Conservation (phyloP, 2,113 vertebrate species). For the Xenotilapia leptura region DNA sequence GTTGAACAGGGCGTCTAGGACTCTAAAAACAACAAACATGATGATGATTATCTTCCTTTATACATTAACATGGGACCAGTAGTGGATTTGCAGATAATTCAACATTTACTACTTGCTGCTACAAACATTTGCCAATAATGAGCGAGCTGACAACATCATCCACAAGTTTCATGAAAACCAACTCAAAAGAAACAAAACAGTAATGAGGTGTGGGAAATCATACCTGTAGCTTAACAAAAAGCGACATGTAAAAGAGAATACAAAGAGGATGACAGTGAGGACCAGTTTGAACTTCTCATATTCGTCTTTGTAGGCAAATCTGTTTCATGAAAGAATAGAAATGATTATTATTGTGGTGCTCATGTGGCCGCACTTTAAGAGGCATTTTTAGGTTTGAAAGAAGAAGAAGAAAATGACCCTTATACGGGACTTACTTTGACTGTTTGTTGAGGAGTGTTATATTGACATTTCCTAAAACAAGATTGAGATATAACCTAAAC, state of each 20-base stretch:
- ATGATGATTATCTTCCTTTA: neutral
- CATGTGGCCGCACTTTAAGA: neutral
- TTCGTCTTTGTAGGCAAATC: slow-evolving; percentile 96
- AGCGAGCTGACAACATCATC: neutral
- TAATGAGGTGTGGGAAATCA: neutral
- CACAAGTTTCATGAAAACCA: neutral
- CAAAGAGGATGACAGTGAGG: slow-evolving; percentile 90
- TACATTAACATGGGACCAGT: neutral
- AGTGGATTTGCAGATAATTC: neutral
- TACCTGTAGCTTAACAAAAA: slow-evolving; percentile 93
- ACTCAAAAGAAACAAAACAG: neutral
- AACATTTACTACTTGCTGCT: neutral
- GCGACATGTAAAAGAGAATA: slow-evolving; percentile 88
- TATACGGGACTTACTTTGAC: slow-evolving; percentile 77
- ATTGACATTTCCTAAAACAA: slow-evolving; percentile 94
- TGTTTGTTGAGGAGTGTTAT: slow-evolving; percentile 94
- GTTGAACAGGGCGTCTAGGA: slow-evolving; percentile 86
- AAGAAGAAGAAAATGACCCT: no score
- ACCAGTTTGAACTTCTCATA: slow-evolving; percentile 97
- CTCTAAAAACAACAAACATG: slow-evolving; percentile 37
- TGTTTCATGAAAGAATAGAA: slow-evolving; percentile 30
- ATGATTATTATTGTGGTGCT: rapidly evolving
- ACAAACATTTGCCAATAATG: neutral
- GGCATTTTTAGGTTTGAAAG: neutral
- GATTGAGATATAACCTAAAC: slow-evolving; percentile 87